Base-by-base conservation (phyloP, 1,140 invertebrate genomes). In the Oryctes rhinoceros region DNA sequence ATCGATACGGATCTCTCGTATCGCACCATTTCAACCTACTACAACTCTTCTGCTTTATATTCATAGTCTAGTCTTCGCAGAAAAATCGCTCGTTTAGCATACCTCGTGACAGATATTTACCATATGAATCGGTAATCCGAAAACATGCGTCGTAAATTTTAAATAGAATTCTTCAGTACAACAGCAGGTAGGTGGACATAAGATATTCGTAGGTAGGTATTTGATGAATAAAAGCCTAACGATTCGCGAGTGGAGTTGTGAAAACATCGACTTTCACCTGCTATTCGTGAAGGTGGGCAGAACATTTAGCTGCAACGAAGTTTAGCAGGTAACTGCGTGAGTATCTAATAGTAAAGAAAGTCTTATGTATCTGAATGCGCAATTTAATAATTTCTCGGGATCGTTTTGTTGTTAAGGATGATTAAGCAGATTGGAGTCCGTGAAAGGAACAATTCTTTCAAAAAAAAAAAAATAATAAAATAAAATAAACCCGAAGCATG, bases 201-300 rank as follows among this genome's bases (percentile, higher is more conserved):
- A 5, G 39, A 44, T 44, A 44, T 53, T n/a, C 4, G 11, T 13
- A 53, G n/a, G 18, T 59, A 18, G n/a, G 18, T 59, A 18, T 59
- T 59, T 18, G 53, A 59, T 59, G 53, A 59, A 59, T 59, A 59
- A 59, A 59, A 5, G 53, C 15, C n/a, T 59, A 59, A 59, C 53
- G 4, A 59, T 59, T 18, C n/a, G 53, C 53, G 53, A 15, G 15
- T n/a, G 18, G 15, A 15, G 15, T 59, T 59, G 15, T 59, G 53
- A n/a, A 18, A 18, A 59, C 7, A 18, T 59, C n/a, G n/a, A 59
- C 53, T 59, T 44, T 44, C 39, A 3, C 39, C 39, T 44, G 9
- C 5, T 30, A 44, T 7, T 44, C 39, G 39, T 44, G 9, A 44
- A 30, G 24, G 24, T 30, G 24, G 24, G 24, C 24, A 30, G 24